Percentiles rank a stretch among this genome's conserved stretches.
Evolutionary conservation across 2,797 vertebrate genomes (phyloP).

Genomic region (Arremon aurantiirostris): DNA sequence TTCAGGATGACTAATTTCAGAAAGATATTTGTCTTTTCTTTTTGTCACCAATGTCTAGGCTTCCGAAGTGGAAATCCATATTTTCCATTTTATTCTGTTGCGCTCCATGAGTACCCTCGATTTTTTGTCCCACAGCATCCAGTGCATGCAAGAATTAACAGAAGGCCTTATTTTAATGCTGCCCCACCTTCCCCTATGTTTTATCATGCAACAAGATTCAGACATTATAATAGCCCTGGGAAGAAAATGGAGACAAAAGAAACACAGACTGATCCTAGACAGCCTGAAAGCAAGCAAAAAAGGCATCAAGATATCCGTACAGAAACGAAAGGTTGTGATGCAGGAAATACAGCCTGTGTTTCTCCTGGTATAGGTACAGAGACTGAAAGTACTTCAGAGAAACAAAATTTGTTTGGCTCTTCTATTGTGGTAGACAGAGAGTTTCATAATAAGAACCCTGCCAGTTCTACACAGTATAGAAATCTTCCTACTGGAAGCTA

Average conservation of each 20-base stretch:
- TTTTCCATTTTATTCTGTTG: slow-evolving; percentile 65
- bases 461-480: slow-evolving; percentile 32
- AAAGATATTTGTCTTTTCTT: not conserved
- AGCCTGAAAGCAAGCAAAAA: slow-evolving; percentile 56
- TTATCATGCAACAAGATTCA: slow-evolving; percentile 64
- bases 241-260: slow-evolving; percentile 69
- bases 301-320: slow-evolving; percentile 20
- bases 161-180: slow-evolving; percentile 72
- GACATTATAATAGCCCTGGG: slow-evolving; percentile 49
- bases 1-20: not conserved
- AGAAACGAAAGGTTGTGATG: slow-evolving; percentile 42
- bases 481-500: slow-evolving; percentile 59
- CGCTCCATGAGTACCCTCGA: slow-evolving; percentile 48
- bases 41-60: not conserved
- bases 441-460: slow-evolving; percentile 52
- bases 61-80: slow-evolving; percentile 60
- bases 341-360: slow-evolving; percentile 33
- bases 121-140: slow-evolving; percentile 63
- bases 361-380: slow-evolving; percentile 53
- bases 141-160: slow-evolving; percentile 60
- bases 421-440: slow-evolving; percentile 54
- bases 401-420: slow-evolving; percentile 38
- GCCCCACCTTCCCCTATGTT: slow-evolving; percentile 59
- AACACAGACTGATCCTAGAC: slow-evolving; percentile 66
- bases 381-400: slow-evolving; percentile 35